Conservation (phyloP, 2,888 invertebrate genomes). For the Rhodophaea formosa region DNA sequence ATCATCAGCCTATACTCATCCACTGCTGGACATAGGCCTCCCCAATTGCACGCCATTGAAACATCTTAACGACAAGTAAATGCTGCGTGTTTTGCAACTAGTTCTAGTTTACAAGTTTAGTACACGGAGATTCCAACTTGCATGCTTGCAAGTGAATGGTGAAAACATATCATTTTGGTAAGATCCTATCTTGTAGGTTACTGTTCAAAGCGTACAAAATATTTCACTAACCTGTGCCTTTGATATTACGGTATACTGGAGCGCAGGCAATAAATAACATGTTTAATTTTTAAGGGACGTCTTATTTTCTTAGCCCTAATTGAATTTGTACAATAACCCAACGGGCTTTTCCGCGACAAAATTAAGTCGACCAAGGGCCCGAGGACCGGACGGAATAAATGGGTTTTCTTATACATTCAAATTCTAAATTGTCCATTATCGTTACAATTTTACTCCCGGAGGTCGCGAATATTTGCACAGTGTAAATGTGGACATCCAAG, state of each 20-base stretch:
- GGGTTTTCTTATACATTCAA: conserved; percentile 31
- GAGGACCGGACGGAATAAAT: conserved; percentile 29
- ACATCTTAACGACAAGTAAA: no score
- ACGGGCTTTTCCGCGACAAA: conserved; percentile 18
- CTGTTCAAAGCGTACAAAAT: no score
- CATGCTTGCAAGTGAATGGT: no score
- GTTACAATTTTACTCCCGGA: conserved; percentile 18
- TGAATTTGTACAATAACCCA: conserved; percentile 33
- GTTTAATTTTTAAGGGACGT: conserved; percentile 23
- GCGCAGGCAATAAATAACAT: conserved; percentile 17
- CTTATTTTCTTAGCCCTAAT: conserved; percentile 29
- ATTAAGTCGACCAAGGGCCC: conserved; percentile 28
- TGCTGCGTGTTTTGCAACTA: no score
- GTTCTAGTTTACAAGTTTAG: no score
- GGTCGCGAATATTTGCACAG: conserved; percentile 17
- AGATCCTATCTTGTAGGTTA: no score
- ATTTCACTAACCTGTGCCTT: neutral
- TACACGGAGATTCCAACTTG: no score
- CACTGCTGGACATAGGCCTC: no score
- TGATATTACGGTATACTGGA: neutral
- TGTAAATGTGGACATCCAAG: conserved; percentile 8
- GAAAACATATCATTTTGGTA: no score
- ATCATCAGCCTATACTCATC: no score
- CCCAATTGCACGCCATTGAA: no score
- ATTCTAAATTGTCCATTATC: conserved; percentile 32